These are phyloP conservation scores for Drosophila elegans DNA, from an alignment of 1,140 invertebrate genomes.

Conservation along the genomic window DNA sequence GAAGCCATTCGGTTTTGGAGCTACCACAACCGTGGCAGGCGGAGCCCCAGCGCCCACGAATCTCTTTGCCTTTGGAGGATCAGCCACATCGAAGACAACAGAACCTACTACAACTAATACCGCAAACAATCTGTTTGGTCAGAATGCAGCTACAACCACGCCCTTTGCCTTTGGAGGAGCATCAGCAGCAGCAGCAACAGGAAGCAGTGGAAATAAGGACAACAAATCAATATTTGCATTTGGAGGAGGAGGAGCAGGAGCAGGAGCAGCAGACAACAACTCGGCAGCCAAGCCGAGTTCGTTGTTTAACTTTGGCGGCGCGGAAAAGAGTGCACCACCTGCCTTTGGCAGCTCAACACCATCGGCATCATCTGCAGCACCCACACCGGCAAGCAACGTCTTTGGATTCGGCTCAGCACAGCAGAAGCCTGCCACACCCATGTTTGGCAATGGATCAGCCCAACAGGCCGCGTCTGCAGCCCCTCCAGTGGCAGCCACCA, in stretches of 20 bases:
- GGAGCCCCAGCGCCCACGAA: conserved; percentile 5
- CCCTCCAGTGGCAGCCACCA: conserved; percentile 9
- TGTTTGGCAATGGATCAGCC: conserved; percentile 22
- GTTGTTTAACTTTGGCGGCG: conserved; percentile 48
- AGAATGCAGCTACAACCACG: conserved; percentile 4
- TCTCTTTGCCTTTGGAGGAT: conserved; percentile 28
- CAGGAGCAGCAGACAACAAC: background rate
- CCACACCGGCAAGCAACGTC: conserved; percentile 1
- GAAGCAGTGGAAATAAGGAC: background rate
- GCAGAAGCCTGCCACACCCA: conserved; percentile 9
- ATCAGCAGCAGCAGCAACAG: background rate
- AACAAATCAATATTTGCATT: conserved; percentile 28
- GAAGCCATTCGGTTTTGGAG: conserved; percentile 14
- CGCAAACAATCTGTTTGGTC: conserved; percentile 12
- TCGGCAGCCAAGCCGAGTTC: conserved; percentile 22
- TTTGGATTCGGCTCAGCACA: conserved; percentile 38
- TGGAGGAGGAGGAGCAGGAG: conserved; percentile 22
- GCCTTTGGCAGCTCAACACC: conserved; percentile 19
- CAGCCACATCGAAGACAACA: background rate
- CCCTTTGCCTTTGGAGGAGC: conserved; percentile 38
- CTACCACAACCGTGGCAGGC: background rate
- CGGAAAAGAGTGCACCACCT: conserved; percentile 5
- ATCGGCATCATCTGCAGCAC: conserved; percentile 1
- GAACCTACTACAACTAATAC: background rate
- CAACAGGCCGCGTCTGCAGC: background rate